A percentile compares a stretch with the other conserved stretches of the same genome.
phyloP scores from a whole-genome alignment of 2,113 vertebrate species.

The Hydrolagus affinis region DNA sequence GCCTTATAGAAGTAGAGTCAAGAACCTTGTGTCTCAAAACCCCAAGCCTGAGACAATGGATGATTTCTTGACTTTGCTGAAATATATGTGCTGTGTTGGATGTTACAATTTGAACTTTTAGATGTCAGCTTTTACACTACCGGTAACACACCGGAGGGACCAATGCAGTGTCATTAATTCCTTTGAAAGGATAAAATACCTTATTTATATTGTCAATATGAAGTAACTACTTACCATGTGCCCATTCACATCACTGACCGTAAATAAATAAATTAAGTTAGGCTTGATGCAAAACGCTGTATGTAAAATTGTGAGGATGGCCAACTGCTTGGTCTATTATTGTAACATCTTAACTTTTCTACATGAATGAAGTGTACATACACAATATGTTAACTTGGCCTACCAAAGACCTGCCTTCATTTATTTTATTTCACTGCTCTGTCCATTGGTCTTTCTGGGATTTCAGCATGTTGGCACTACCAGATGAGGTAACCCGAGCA shows the following conservation, averaged over 20 bases:
- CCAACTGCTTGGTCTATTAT: slow-evolving; percentile 17
- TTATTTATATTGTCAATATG: slow-evolving; percentile 19
- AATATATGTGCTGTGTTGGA: slow-evolving; percentile 47
- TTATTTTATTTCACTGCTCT: slow-evolving; percentile 36
- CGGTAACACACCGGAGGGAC: neutral
- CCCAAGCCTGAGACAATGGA: slow-evolving; percentile 52
- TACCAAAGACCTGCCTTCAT: slow-evolving; percentile 49
- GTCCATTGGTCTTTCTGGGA: slow-evolving; percentile 40
- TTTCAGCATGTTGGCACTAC: slow-evolving; percentile 40
- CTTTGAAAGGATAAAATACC: slow-evolving; percentile 10
- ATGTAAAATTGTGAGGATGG: neutral
- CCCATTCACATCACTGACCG: neutral
- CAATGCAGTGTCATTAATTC: slow-evolving; percentile 22
- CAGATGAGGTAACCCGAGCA: slow-evolving; percentile 36
- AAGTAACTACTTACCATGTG: slow-evolving; percentile 16
- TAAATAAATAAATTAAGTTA: slow-evolving; percentile 22
- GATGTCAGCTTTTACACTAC: slow-evolving; percentile 2
- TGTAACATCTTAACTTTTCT: slow-evolving; percentile 36
- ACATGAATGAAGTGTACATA: slow-evolving; percentile 39
- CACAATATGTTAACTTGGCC: slow-evolving; percentile 43
- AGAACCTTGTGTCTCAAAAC: slow-evolving; percentile 59
- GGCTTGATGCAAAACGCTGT: neutral
- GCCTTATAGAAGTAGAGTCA: slow-evolving; percentile 67
- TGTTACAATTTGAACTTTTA: slow-evolving; percentile 37
- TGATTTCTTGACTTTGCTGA: slow-evolving; percentile 46